A percentile compares a stretch with the other conserved stretches of the same genome.
These are phyloP conservation scores for Philaethria dido DNA, from an alignment of 2,888 invertebrate species.

Conservation along the genomic window DNA sequence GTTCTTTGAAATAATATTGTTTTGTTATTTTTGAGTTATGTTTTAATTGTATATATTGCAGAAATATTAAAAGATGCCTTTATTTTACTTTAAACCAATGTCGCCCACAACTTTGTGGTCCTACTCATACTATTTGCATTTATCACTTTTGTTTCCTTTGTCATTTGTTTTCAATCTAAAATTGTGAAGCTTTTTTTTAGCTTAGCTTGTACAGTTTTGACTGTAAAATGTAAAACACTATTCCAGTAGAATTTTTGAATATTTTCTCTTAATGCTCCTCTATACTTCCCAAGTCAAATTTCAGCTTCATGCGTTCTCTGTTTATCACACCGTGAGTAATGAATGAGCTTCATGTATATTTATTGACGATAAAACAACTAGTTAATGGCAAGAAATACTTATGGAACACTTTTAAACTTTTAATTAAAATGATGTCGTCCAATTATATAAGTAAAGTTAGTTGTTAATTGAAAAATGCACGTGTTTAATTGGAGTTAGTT, in stretches of 20 bases:
- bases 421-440: not conserved
- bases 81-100: no score
- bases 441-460: not conserved
- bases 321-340: not conserved
- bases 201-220: not conserved
- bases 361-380: not conserved
- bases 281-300: not conserved
- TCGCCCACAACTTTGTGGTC: no score
- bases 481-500: slow-evolving; percentile 11
- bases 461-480: not conserved
- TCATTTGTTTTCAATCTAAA: not conserved
- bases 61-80: no score
- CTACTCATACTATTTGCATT: not conserved
- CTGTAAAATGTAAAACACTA: not conserved
- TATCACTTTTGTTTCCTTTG: not conserved
- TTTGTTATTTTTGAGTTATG: not conserved
- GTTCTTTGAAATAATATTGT: not conserved
- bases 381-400: not conserved
- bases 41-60: no score
- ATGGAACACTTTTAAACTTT: not conserved
- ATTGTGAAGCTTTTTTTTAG: not conserved
- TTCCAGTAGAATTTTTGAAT: not conserved
- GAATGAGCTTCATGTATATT: not conserved
- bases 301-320: not conserved
- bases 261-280: not conserved